phyloP scores from a whole-genome alignment of 2,113 vertebrate species.

The Pseudolaguvia tuberculata region DNA sequence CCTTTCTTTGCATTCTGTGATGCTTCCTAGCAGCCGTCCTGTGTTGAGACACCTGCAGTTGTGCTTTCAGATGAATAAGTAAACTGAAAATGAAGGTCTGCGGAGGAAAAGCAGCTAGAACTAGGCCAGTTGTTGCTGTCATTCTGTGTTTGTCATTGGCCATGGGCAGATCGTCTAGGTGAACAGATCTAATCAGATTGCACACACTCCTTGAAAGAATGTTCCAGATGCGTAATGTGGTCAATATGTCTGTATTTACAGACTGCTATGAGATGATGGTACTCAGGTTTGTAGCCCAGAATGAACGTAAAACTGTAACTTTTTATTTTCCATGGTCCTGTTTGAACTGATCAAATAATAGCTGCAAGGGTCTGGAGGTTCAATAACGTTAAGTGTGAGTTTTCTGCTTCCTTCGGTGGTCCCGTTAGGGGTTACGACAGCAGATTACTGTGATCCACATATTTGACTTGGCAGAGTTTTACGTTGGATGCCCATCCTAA shows the following conservation, averaged over 20 bases:
- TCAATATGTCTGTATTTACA: neutral
- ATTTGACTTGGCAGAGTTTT: too few relatives aligned
- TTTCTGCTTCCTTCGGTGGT: too few relatives aligned
- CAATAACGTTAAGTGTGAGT: neutral
- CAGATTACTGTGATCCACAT: neutral
- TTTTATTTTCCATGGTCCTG: neutral
- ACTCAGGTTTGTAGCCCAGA: neutral
- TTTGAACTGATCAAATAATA: slow-evolving; percentile 15
- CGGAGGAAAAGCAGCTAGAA: slow-evolving; percentile 22
- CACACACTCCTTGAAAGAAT: slow-evolving; percentile 16
- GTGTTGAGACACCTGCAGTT: slow-evolving; percentile 10
- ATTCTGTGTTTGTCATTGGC: slow-evolving; percentile 31
- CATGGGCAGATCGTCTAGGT: slow-evolving; percentile 25
- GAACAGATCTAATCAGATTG: slow-evolving; percentile 40
- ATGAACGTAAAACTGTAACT: neutral
- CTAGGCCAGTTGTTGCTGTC: slow-evolving; percentile 34
- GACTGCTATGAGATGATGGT: neutral
- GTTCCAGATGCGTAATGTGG: neutral
- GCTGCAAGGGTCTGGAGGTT: neutral
- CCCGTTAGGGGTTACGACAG: too few relatives aligned
- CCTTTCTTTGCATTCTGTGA: slow-evolving; percentile 20
- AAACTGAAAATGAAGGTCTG: slow-evolving; percentile 33
- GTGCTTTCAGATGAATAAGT: slow-evolving; percentile 8
- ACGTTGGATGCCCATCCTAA: too few relatives aligned
- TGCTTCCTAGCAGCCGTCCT: slow-evolving; percentile 20